These are phyloP conservation scores for Drosophila bipectinata DNA, from an alignment of 1,140 invertebrate species.

Conservation along the genomic window DNA sequence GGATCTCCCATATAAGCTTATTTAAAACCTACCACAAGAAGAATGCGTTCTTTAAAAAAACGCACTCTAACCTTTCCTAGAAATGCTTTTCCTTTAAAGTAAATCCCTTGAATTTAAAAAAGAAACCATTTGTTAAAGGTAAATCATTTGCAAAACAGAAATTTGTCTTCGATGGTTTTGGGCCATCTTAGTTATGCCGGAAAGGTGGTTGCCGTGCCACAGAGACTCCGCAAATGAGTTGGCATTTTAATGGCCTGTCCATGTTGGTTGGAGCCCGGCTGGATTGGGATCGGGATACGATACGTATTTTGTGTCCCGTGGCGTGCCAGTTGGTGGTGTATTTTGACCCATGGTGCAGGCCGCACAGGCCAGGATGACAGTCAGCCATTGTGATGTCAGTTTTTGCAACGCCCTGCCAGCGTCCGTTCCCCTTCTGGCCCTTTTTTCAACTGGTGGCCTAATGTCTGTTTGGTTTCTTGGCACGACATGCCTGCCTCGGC, in stretches of 20 bases:
- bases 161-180: slow-evolving; percentile 9
- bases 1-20: too few species aligned
- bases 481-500: slow-evolving; percentile 64
- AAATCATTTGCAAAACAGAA: slow-evolving; percentile 2
- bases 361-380: slow-evolving; percentile 47
- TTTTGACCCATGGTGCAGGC: slow-evolving; percentile 59
- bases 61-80: background rate
- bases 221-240: slow-evolving; percentile 32
- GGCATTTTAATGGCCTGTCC: slow-evolving; percentile 31
- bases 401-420: slow-evolving; percentile 43
- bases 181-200: background rate
- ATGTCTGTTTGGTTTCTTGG: slow-evolving; percentile 78
- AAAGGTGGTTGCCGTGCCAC: slow-evolving; percentile 17
- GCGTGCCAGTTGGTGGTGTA: slow-evolving; percentile 38
- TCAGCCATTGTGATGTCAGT: slow-evolving; percentile 64
- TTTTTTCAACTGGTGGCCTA: slow-evolving; percentile 43
- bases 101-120: background rate
- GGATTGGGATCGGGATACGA: slow-evolving; percentile 4
- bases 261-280: slow-evolving; percentile 6
- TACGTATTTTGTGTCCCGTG: slow-evolving; percentile 23
- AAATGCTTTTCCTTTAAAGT: background rate
- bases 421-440: background rate
- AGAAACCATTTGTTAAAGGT: background rate
- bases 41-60: too few species aligned
- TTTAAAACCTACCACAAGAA: too few species aligned